Base-by-base conservation (phyloP, 2,888 invertebrate genomes). In the Cryptus viduatorius region DNA sequence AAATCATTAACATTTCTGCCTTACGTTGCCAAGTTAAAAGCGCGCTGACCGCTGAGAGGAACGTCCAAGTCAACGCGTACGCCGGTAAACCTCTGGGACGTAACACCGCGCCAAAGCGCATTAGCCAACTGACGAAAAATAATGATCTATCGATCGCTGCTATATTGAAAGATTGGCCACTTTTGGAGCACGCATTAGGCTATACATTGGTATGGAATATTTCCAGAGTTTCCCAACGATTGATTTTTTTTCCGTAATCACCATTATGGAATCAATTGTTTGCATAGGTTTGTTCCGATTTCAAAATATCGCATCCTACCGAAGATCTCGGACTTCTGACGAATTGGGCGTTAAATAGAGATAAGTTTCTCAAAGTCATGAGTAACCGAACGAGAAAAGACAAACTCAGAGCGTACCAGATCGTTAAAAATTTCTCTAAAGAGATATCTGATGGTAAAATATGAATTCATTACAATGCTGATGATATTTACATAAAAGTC, bases 81-180 rank as follows among this genome's bases (percentile, higher is more conserved):
- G 24, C 24, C 24, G 1, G 24, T 24, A 24, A 24, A 24, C 24
- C 24, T 24, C 24, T 24, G 24, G 1, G 24, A 24, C 24, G 24
- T 24, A 24, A 24, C 24, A 24, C 71, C 8, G 53, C 71, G 12
- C 68, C 65, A 3, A 77, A 59, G 53, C 72, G 71, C 12, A 16
- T 82, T n/a, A 8, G 16, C 19, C 71, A 77, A 59, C 31, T 82
- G 8, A 19, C 19, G 48, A 14, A 44, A 37, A 53, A 12, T 10
- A 29, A 3, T 4, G 37, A 19, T 8, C 24, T 53, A 10, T 77
- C 71, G n/a, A 69, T 77, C 7, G 19, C 44, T 7, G 29, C 64
- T 14, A 76, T 82, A 31, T 44, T 82, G 3, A 37, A 59, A 1
- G 76, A 77, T n/a, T 82, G 82, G 76, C 81, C 76, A 16, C 44